phyloP scores from a whole-genome alignment of 1,140 invertebrate species.

The Pogonomyrmex barbatus region DNA sequence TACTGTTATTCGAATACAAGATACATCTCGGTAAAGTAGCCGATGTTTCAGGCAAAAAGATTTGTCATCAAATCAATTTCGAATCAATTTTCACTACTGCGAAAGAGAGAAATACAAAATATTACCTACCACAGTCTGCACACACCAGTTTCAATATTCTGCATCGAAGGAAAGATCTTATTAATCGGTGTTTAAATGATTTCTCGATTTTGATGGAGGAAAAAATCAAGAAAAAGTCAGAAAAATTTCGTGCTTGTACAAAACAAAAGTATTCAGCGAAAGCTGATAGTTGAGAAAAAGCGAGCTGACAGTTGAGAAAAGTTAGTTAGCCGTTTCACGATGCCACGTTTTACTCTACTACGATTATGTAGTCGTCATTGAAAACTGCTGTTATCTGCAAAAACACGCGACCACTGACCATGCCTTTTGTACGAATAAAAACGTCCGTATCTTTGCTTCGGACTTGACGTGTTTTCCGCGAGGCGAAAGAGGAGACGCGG shows the following conservation, averaged over 20 bases:
- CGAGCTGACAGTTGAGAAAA: neutral
- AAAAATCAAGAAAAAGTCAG: neutral
- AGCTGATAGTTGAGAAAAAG: no score
- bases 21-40: neutral
- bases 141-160: no score
- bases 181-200: neutral
- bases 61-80: neutral
- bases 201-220: neutral
- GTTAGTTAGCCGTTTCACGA: neutral
- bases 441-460: neutral
- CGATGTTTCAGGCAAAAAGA: neutral
- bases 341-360: neutral
- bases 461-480: neutral
- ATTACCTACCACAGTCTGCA: no score
- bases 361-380: neutral
- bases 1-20: constrained; percentile 12
- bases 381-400: constrained; percentile 34
- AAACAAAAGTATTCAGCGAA: neutral
- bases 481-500: constrained; percentile 61
- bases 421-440: neutral
- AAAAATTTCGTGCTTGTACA: neutral
- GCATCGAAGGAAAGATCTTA: no score
- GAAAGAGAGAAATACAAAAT: neutral
- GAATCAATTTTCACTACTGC: neutral
- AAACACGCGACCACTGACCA: neutral